These are phyloP conservation scores for Melanotaenia maccullochi DNA, from an alignment of 2,797 vertebrate species.

Conservation along the genomic window DNA sequence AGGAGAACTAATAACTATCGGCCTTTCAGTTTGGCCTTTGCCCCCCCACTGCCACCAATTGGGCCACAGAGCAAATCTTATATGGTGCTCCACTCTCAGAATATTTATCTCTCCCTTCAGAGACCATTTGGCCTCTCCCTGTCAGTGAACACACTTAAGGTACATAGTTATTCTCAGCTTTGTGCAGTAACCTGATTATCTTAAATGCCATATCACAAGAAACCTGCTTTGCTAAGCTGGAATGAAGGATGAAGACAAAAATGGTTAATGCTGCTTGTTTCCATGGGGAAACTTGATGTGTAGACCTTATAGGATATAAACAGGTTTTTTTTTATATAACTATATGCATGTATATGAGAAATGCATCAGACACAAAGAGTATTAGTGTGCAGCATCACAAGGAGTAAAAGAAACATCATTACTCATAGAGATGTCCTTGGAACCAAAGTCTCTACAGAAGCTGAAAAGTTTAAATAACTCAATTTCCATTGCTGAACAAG, in stretches of 20 bases:
- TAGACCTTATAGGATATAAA: slow-evolving; percentile 1
- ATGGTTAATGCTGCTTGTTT: not conserved
- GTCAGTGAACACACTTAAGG: slow-evolving; percentile 36
- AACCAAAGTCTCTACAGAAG: slow-evolving; percentile 16
- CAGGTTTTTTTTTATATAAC: not conserved
- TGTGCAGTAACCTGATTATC: slow-evolving; percentile 27
- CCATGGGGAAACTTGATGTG: slow-evolving; percentile 6
- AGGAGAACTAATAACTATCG: slow-evolving; percentile 74
- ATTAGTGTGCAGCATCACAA: not conserved
- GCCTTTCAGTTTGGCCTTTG: slow-evolving; percentile 73
- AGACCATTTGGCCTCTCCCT: slow-evolving; percentile 51
- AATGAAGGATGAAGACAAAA: slow-evolving; percentile 20
- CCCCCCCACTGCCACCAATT: slow-evolving; percentile 57
- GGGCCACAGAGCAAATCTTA: slow-evolving; percentile 56
- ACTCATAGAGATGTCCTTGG: slow-evolving; percentile 13
- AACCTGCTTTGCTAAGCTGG: slow-evolving; percentile 23
- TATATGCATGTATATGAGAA: not conserved
- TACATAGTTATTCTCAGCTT: slow-evolving; percentile 42
- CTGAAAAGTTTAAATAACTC: slow-evolving; percentile 24
- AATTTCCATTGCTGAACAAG: not conserved
- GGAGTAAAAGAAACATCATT: slow-evolving; percentile 26
- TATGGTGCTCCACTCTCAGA: slow-evolving; percentile 34
- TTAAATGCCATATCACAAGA: slow-evolving; percentile 29
- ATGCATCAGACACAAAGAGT: not conserved
- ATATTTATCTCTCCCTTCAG: slow-evolving; percentile 47